Base-by-base conservation (phyloP, 2,888 invertebrate species). In the Idaea straminata region DNA sequence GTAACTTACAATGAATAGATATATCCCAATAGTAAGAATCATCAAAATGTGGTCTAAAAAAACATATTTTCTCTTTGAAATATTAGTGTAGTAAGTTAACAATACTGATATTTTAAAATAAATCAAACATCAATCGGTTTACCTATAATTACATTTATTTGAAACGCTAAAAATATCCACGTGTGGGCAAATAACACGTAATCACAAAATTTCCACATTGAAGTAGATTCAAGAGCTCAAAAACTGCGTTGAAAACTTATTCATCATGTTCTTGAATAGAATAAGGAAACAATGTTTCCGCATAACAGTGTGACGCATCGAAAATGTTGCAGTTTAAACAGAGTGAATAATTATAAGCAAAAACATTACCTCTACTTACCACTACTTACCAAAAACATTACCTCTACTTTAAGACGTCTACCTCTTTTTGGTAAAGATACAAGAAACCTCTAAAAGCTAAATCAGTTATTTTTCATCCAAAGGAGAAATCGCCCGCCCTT, bases 161-260 rank as follows among this genome's bases (percentile, higher is more conserved):
- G 25, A 25, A 25, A 25, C 25, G 25, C 3, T 25, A 25, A 25
- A 25, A 25, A 25, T 25, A 25, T 25, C 25, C 25, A 25, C 25
- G 25, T 25, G 25, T 25, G 25, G 4, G 4, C n/a, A 47, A 0
- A 47, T 47, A 4, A 47, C 10, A 47, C 7, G 13, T 7, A 13
- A 47, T 10, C 0, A 7, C 47, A 47, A 47, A 16, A 59, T 34
- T 59, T 10, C 66, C 61, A 69, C 70, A 65, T 72, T 74, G 69
- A 72, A 67, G 69, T 71, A 68, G 69, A 62, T 74, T 69, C 72
- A 74, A 73, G 66, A 69, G 64, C 72, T 69, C 36, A 73, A 68
- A 73, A 59, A 7, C 5, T 34, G 34, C 16, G 59, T 59, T 59
- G 47, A 71, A 69, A 70, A 59, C 61, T 47, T 60, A 72, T 72